Conservation (phyloP, 1,140 invertebrate species). For the Antheraea mylitta region DNA sequence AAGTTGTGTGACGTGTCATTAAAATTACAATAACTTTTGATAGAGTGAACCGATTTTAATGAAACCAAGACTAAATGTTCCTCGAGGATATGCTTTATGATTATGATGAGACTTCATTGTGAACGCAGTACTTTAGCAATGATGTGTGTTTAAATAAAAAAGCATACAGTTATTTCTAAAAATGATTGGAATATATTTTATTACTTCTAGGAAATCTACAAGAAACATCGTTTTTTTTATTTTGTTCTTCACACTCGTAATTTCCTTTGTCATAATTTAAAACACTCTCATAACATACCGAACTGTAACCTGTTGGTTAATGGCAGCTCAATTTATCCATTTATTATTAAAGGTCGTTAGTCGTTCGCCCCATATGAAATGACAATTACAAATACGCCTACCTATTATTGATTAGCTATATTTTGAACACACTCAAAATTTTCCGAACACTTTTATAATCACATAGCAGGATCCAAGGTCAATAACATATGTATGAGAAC, state of each 20-base stretch:
- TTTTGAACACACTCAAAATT: neutral
- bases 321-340: neutral
- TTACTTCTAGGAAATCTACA: too few relatives aligned
- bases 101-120: too few relatives aligned
- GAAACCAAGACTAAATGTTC: too few relatives aligned
- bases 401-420: neutral
- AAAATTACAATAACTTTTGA: too few relatives aligned
- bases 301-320: neutral
- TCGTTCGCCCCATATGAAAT: neutral
- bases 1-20: too few relatives aligned
- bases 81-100: too few relatives aligned
- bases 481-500: neutral
- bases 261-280: neutral
- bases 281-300: neutral
- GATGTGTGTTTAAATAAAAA: too few relatives aligned
- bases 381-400: neutral
- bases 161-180: too few relatives aligned
- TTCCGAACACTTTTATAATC: neutral
- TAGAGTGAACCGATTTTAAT: too few relatives aligned
- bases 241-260: neutral
- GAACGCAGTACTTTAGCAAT: too few relatives aligned
- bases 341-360: conserved; percentile 19
- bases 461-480: neutral
- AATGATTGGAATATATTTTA: too few relatives aligned
- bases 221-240: neutral